Base-by-base conservation (phyloP, 1,140 invertebrate genomes). In the Drosophila melanica region DNA sequence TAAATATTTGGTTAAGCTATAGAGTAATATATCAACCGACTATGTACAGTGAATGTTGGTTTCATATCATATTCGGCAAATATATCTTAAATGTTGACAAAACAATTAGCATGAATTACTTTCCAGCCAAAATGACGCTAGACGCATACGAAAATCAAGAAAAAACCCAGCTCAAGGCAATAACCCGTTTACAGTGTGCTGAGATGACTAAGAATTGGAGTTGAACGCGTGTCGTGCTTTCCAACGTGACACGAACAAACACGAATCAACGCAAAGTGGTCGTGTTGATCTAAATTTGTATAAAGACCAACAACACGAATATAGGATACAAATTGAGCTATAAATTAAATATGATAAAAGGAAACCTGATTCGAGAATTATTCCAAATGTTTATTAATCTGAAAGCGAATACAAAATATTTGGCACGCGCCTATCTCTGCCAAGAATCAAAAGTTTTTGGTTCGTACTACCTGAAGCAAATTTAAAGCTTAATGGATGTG, bases 21-120 rank as follows among this genome's bases (percentile, higher is more conserved):
- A 47, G 67, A n/a, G 39, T 53, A 44, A 39, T 53, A 63, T n/a
- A 23, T 30, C 11, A 14, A 37, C 27, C 27, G 23, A 51, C 58
- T 10, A 23, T 14, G 12, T 44, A 18, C n/a, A 33, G n/a, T 45
- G 11, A 16, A 11, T 39, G 3, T 42, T 23, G 55, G 64, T 73
- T 67, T 53, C 42, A 59, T 53, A 60, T 73, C 51, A 68, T 54
- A 71, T 71, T 55, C 55, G 44, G 37, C 53, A 64, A 62, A 54
- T 68, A 59, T 57, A 59, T 70, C 59, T 51, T 41, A 64, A 66
- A 77, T 79, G 69, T 80, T 82, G 77, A 77, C 77, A 79, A 75
- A 74, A 77, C 58, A 74, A 82, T 82, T 82, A 82, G 77, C 77
- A 74, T 47, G 64, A 59, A 68, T 73, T 73, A 73, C 70, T 68